Base-by-base conservation (phyloP, 2,888 invertebrate genomes). In the Danaus chrysippus region DNA sequence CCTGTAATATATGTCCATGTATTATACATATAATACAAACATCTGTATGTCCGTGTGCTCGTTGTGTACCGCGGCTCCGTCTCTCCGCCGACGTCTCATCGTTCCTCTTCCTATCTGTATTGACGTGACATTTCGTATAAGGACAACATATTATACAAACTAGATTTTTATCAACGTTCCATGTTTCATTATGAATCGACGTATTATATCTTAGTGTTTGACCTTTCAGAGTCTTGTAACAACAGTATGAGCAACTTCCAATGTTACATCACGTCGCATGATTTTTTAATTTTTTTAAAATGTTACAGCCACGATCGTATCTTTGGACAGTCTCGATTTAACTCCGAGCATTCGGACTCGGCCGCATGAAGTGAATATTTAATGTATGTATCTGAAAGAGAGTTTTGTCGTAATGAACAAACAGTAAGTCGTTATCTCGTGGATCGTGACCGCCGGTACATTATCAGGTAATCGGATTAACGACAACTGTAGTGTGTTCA, bases 401-500 rank as follows among this genome's bases (percentile, higher is more conserved):
- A n/a, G 15, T 15, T 46, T 17, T 49, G 15, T 49, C 49, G 49
- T 49, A 17, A 17, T 15, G 1, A 17, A 49, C 17, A 17, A 17
- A 17, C 17, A 10, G n/a, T 9, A 10, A 17, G 10, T 3, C 10
- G 9, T 17, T 17, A 49, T 49, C 17, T 10, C 17, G 17, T 17
- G 10, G 11, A 49, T 49, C 9, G 17, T 49, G 17, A 49, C 17
- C 10, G n/a, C 15, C 9, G 15, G 49, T n/a, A 49, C 46, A 46
- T 46, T 49, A 49, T 49, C 17, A 17, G 10, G 49, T 49, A 49
- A 49, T 49, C 49, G n/a, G 49, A 49, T 49, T 49, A 49, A 49
- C 49, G 10, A 17, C 17, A 49, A 49, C 17, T 17, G 15, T 49
- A 49, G 17, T 17, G 49, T 49, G 13, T 46, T 46, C 17, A 49